Conservation (phyloP, 2,888 invertebrate species). For the Congeria kusceri region DNA sequence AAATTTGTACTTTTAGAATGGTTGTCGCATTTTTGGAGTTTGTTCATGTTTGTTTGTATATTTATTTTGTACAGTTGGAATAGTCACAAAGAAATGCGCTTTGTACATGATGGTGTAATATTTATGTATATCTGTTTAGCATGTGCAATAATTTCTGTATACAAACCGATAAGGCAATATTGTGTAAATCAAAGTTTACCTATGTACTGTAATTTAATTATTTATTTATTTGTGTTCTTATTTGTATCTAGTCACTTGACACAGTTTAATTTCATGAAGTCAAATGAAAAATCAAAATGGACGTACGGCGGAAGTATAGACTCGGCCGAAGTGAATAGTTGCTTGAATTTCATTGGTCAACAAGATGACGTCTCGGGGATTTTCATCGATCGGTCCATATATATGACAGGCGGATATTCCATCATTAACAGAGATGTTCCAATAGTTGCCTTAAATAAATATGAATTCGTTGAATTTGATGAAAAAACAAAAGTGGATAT, state of each 20-base stretch:
- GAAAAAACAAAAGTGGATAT: neutral
- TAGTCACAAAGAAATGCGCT: constrained; percentile 78
- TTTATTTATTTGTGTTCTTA: constrained; percentile 38
- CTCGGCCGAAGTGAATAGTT: constrained; percentile 66
- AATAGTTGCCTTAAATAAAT: constrained; percentile 66
- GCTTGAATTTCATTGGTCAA: constrained; percentile 70
- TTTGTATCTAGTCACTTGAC: constrained; percentile 49
- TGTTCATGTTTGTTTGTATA: constrained; percentile 51
- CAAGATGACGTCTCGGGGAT: constrained; percentile 77
- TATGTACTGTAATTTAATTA: constrained; percentile 34
- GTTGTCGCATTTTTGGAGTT: too few relatives aligned
- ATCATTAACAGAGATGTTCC: constrained; percentile 74
- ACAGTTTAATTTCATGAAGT: constrained; percentile 21
- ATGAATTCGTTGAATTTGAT: constrained; percentile 55
- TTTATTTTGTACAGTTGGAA: constrained; percentile 66
- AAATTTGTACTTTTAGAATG: too few relatives aligned
- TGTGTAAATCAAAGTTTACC: constrained; percentile 25
- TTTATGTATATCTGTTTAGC: constrained; percentile 67
- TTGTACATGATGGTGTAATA: constrained; percentile 74
- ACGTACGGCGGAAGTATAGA: constrained; percentile 50
- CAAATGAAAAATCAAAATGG: constrained; percentile 55
- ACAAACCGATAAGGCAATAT: constrained; percentile 3
- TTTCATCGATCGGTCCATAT: constrained; percentile 69
- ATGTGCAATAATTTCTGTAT: constrained; percentile 36
- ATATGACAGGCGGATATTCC: constrained; percentile 72